phyloP scores from a whole-genome alignment of 2,113 vertebrate genomes.

The Cercopithecus mona region DNA sequence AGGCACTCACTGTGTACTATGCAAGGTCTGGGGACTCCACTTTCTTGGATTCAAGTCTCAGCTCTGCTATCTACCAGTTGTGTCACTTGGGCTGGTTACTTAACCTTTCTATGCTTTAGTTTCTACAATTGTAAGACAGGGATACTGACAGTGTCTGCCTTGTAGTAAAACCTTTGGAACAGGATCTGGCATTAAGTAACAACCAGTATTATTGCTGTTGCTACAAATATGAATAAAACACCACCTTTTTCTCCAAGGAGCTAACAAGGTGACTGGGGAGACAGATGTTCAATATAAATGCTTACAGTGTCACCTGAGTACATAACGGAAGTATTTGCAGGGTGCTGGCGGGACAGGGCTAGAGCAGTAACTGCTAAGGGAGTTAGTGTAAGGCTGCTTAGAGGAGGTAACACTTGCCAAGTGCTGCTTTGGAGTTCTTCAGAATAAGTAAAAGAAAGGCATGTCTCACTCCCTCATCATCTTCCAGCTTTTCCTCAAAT shows the following conservation, averaged over 20 bases:
- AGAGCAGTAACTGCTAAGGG: background rate
- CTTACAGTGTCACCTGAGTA: background rate
- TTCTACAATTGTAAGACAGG: background rate
- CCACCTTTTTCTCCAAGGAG: background rate
- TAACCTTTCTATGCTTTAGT: background rate
- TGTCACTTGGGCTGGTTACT: background rate
- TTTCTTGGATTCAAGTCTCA: conserved; percentile 12
- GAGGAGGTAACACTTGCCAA: background rate
- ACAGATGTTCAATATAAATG: background rate
- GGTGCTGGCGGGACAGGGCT: background rate
- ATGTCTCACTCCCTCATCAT: background rate
- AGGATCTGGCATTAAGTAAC: background rate
- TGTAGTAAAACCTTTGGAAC: background rate
- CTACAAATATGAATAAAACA: background rate
- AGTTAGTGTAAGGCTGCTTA: background rate
- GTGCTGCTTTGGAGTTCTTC: background rate
- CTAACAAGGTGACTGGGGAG: background rate
- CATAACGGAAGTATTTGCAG: background rate
- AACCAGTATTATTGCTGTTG: background rate
- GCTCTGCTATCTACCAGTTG: background rate
- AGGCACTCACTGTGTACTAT: background rate
- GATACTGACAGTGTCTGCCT: background rate
- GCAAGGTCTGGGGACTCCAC: background rate
- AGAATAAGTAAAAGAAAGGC: background rate
- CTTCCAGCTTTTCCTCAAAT: background rate